phyloP scores from a whole-genome alignment of 2,888 invertebrate species.

The Tenthredo livida region DNA sequence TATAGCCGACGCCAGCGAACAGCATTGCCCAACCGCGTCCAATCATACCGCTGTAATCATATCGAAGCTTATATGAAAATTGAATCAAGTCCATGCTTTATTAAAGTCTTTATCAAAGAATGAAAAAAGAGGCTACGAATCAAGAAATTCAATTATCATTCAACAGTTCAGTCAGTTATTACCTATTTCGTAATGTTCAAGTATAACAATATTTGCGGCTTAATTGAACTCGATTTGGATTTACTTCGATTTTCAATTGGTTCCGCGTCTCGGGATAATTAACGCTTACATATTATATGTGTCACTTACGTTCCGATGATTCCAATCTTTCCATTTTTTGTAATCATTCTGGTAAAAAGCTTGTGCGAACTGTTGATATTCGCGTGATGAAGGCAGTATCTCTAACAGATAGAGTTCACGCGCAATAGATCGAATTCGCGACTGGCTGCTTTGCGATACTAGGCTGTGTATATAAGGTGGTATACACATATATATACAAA shows the following conservation, averaged over 20 bases:
- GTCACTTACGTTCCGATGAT: conserved; percentile 86
- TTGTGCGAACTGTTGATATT: neutral
- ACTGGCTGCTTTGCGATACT: neutral
- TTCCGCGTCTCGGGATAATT: neutral
- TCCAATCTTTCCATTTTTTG: conserved; percentile 85
- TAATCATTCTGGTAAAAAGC: conserved; percentile 61
- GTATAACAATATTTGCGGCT: neutral
- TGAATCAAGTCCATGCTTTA: neutral
- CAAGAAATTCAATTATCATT: neutral
- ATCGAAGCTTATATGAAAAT: conserved; percentile 13
- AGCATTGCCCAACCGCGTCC: conserved; percentile 99
- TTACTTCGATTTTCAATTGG: neutral
- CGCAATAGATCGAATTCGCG: conserved; percentile 15
- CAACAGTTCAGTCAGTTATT: no score
- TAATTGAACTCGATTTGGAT: no score
- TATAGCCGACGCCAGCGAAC: conserved; percentile 95
- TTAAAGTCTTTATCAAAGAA: neutral
- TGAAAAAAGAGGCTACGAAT: neutral
- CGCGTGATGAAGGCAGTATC: neutral
- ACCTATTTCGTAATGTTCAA: neutral
- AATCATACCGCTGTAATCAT: conserved; percentile 90
- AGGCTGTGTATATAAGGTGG: conserved; percentile 1
- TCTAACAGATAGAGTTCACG: neutral
- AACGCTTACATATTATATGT: neutral
- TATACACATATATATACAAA: neutral